These are phyloP conservation scores for Stichopus chloronotus DNA, from an alignment of 35 echinoderm and acorn worm genomes.

Conservation along the genomic window DNA sequence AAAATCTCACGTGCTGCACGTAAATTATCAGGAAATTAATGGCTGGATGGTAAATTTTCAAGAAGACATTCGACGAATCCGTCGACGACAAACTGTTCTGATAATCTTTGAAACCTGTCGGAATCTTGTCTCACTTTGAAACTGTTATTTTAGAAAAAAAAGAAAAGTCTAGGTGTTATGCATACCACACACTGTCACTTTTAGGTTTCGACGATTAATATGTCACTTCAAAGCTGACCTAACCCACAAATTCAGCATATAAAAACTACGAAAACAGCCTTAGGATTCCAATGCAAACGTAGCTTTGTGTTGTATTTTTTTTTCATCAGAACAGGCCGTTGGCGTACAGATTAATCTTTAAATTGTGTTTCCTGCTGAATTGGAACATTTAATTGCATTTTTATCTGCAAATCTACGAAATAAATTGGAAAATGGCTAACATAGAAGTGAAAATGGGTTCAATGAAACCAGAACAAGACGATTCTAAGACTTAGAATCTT, in stretches of 20 bases:
- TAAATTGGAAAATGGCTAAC: background rate
- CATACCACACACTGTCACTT: too few species aligned
- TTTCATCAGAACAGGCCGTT: background rate
- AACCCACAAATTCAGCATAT: background rate
- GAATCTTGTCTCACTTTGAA: too few species aligned
- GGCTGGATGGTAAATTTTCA: too few species aligned
- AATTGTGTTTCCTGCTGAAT: background rate
- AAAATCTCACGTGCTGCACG: too few species aligned
- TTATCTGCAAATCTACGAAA: background rate
- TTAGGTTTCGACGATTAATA: too few species aligned
- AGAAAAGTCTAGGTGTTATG: too few species aligned
- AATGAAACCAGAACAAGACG: background rate
- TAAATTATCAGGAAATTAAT: too few species aligned
- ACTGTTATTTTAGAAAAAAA: too few species aligned
- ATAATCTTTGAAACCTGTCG: too few species aligned
- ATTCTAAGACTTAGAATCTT: too few species aligned
- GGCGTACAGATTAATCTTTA: background rate
- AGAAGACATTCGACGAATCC: too few species aligned
- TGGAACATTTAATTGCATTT: background rate
- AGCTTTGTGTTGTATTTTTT: background rate
- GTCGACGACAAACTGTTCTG: too few species aligned
- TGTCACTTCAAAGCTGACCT: background rate
- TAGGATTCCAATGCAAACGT: background rate
- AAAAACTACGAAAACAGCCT: background rate
- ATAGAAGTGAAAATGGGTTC: background rate